Evolutionary conservation across 1,140 invertebrate genomes (phyloP), one percentile per base, ranked within the genome.

Genomic region (Rhopalosiphum padi): DNA sequence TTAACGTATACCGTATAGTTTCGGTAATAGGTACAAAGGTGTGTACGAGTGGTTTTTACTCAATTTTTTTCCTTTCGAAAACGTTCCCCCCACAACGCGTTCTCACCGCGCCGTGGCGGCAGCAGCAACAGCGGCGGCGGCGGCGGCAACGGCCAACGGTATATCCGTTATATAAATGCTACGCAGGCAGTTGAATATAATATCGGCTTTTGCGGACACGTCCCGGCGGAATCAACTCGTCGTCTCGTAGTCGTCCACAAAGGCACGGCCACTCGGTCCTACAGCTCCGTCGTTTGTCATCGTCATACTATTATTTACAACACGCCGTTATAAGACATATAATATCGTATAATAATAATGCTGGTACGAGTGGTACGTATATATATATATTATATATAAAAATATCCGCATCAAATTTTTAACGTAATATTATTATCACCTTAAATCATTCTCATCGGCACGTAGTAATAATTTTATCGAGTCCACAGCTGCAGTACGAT

Each of bases 381-480:
- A 51, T n/a, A 37, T 37, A 37, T 41, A 2, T 41, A 41, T 41
- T 37, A 37, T 41, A 2, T 41, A 41, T 41, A 18, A n/a, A 77
- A 77, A 77, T 77, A 77, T 77, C 60, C 30, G 15, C 60, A 77
- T 77, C n/a, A n/a, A 18, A n/a, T 77, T n/a, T n/a, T n/a, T 77
- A 18, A 18, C 9, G 60, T n/a, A n/a, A n/a, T 77, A 77, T n/a
- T n/a, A 68, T 55, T 68, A 68, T 60, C 55, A 60, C 23, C 7
- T 60, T 9, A 60, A 60, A 60, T 68, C 30, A 30, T 60, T 60
- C 25, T 30, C 55, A 77, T 77, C 60, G 60, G 60, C 60, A n/a
- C 60, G 60, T 77, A n/a, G 60, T 77, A 77, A 68, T 77, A 77
- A 68, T 68, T 77, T 77, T 18, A 77, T 77, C 60, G n/a, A 77